Base-by-base conservation (phyloP, 2,113 vertebrate species). In the Pholis gunnellus region DNA sequence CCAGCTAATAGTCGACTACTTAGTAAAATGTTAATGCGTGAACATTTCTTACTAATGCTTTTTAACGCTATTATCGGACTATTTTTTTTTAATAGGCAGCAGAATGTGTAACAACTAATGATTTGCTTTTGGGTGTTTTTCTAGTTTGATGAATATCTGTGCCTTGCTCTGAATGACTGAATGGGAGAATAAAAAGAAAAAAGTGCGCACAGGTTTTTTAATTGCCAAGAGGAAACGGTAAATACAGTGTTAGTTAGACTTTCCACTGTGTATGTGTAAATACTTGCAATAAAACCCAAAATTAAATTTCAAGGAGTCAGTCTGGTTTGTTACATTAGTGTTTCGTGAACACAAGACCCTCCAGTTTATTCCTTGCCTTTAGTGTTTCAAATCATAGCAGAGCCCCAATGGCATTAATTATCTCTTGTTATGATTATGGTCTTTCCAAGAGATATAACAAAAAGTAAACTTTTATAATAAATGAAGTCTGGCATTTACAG, bases 131-230 rank as follows among this genome's bases (percentile, higher is more conserved):
- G n/a, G 9, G 6, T 75, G 25, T 38, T 79, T 63, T 38, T 17
- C 61, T 46, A 48, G 38, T 86, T 82, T 20, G 72, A 57, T 73
- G 25, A 81, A 66, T 67, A 83, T 82, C 36, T 48, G 87, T 92
- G 88, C 91, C 89, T 93, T 87, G 52, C 72, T 67, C 31, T 81
- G 75, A 82, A 65, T 76, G 65, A 70, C 36, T 40, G 17, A 64
- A 22, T 54, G 15, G 31, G 60, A 79, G 40, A 68, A 29, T 38
- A 2, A 63, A 27, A 50, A 54, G 6, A 82, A 5, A 68, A 36
- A 29, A 52, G 3, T 31, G 22, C 46, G 44, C 20, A 68, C 52
- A 31, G n/a, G 42, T 25, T 38, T 79, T 69, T 59, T 31, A 40
- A 42, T 25, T 25, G 59, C 25, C 63, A 72, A 25, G 29, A 54